These are phyloP conservation scores for Peromyscus nudipes DNA, from an alignment of 2,797 vertebrate genomes.

Conservation along the genomic window DNA sequence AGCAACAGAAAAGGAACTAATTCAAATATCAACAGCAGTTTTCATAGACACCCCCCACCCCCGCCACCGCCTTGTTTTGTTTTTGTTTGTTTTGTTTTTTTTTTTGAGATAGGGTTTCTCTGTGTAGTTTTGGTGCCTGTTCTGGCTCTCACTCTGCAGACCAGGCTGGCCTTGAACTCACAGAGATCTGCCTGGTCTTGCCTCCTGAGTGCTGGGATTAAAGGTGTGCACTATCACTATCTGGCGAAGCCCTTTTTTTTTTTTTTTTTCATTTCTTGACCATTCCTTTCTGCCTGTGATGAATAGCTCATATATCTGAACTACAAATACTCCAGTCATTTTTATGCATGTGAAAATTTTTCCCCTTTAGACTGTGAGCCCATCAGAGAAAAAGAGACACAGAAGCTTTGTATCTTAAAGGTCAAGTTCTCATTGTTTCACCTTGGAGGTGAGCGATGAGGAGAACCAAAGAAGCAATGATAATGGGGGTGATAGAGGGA, in stretches of 20 bases:
- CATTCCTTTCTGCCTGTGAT: not conserved
- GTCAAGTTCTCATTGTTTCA: not conserved
- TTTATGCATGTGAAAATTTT: slow-evolving; percentile 21
- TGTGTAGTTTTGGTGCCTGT: too few relatives aligned
- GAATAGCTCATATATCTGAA: not conserved
- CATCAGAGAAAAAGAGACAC: not conserved
- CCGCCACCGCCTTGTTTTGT: too few relatives aligned
- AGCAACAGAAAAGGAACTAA: not conserved
- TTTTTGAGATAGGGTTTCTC: too few relatives aligned
- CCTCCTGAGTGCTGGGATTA: too few relatives aligned
- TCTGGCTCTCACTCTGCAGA: too few relatives aligned
- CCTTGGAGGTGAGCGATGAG: not conserved
- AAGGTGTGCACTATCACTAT: too few relatives aligned
- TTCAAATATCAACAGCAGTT: not conserved
- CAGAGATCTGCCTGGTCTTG: too few relatives aligned
- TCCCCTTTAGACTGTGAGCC: not conserved
- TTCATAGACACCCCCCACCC: not conserved
- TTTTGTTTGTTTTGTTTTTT: too few relatives aligned
- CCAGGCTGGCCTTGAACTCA: too few relatives aligned
- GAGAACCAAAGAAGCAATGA: not conserved
- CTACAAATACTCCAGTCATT: not conserved
- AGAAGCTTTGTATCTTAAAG: not conserved
- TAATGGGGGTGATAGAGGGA: not conserved
- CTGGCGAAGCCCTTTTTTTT: not conserved
- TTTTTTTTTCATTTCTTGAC: not conserved